Percentiles rank a stretch among this genome's conserved stretches.
Conservation (phyloP, 2,797 vertebrate genomes). For the Coilia nasus region DNA sequence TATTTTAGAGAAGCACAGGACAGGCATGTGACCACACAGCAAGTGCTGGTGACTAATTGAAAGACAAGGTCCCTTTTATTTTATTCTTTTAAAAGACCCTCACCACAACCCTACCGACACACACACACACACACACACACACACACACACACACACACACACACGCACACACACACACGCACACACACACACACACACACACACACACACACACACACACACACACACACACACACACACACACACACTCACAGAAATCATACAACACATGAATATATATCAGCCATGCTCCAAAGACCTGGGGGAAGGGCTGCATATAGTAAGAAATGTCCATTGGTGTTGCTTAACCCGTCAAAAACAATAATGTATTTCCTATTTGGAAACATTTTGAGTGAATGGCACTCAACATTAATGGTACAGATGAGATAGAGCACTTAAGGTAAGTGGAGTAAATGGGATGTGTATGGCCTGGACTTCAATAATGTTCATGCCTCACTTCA, state of each 20-base stretch:
- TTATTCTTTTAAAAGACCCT: not conserved
- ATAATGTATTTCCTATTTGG: too few species aligned
- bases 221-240: conserved; percentile 16
- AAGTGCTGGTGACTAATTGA: conserved; percentile 20
- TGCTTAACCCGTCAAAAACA: too few species aligned
- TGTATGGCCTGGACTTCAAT: not conserved
- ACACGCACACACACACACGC: conserved; percentile 7
- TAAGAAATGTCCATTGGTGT: not conserved
- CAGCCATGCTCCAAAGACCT: conserved; percentile 9
- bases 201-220: conserved; percentile 16
- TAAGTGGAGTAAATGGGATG: not conserved
- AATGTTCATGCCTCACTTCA: not conserved
- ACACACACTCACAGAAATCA: not conserved
- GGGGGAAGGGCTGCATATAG: not conserved
- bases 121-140: conserved; percentile 17
- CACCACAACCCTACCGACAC: not conserved
- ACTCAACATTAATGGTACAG: not conserved
- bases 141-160: conserved; percentile 14
- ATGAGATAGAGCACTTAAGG: conserved; percentile 6
- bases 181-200: conserved; percentile 12
- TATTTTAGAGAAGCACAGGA: conserved; percentile 38
- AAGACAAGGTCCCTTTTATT: conserved; percentile 1
- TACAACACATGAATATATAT: not conserved
- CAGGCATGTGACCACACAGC: conserved; percentile 28
- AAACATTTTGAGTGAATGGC: conserved; percentile 1